Base-by-base conservation (phyloP, 2,113 vertebrate genomes). In the Balaenoptera acutorostrata region DNA sequence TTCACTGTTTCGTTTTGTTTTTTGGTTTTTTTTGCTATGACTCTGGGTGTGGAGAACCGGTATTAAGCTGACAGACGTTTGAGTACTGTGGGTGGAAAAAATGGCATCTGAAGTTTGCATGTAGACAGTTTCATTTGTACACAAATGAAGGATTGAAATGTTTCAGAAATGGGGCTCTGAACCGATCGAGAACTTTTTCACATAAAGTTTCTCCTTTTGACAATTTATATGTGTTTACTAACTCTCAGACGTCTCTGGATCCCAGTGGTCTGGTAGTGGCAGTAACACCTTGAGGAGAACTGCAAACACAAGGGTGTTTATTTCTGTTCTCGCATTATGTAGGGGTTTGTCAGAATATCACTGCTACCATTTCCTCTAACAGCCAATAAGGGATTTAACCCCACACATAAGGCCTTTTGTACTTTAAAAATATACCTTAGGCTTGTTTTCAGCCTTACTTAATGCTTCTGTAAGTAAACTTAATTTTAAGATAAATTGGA, bases 91-190 rank as follows among this genome's bases (percentile, higher is more conserved):
- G 17, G 41, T 78, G 49, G 66, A 64, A 84, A 81, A 92, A 39
- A 57, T 52, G 49, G 55, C 90, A 78, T 49, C 59, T 80, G 39
- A 44, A 29, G 23, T 88, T 82, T 75, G 27, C 23, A 8, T 36
- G 27, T 59, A 75, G 39, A 20, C n/a, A 27, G 6, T 94, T 96
- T 85, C 59, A 27, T 80, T 92, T 91, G 27, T 68, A 68, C 92
- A 36, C 21, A 72, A 61, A 15, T 64, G 57, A 85, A 96, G 33
- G 15, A 10, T 84, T 55, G 8, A 91, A 83, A 68, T 91, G 68
- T 66, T 96, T 96, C 36, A 95, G 59, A 96, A 94, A 46, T 61
- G 41, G 72, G 46, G 33, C 69, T 93, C 68, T n/a, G 41, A 88
- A 74, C 69, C 36, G 3, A 44, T 36, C 18, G 12, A 1, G 41